Conservation (phyloP, 2,797 vertebrate species). For the Micropoecilia bifurca region DNA sequence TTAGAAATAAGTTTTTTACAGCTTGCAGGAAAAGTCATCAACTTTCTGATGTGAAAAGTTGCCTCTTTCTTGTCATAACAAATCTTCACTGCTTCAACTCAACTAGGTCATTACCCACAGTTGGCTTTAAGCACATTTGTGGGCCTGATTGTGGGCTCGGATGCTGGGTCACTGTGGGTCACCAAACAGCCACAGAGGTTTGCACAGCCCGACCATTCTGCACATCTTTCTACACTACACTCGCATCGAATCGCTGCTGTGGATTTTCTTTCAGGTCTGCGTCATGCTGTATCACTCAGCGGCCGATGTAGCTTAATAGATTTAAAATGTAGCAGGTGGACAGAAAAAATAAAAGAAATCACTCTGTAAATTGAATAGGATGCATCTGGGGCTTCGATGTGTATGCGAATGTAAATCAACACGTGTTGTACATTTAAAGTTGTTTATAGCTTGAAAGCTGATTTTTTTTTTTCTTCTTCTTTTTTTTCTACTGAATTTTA, state of each 20-base stretch:
- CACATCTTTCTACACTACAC: slow-evolving; percentile 3
- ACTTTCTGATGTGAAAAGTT: neutral
- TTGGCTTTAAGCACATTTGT: slow-evolving; percentile 8
- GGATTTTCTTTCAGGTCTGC: slow-evolving; percentile 16
- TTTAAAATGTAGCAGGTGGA: slow-evolving; percentile 30
- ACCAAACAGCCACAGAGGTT: slow-evolving; percentile 20
- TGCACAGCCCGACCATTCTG: neutral
- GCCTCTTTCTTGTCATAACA: slow-evolving; percentile 30
- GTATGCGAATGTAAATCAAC: slow-evolving; percentile 13
- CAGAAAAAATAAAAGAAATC: slow-evolving; percentile 15
- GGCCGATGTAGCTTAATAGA: slow-evolving; percentile 24
- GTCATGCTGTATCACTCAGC: slow-evolving; percentile 12
- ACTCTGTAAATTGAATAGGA: slow-evolving; percentile 25
- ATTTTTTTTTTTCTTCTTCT: slow-evolving; percentile 30
- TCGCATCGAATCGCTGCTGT: slow-evolving; percentile 11
- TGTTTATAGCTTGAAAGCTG: slow-evolving; percentile 28
- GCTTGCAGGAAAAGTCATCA: neutral
- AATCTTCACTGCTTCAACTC: slow-evolving; percentile 17
- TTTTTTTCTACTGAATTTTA: slow-evolving; percentile 26
- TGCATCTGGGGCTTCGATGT: slow-evolving; percentile 11
- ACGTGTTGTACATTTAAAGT: slow-evolving; percentile 33
- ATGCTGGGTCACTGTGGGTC: slow-evolving; percentile 28
- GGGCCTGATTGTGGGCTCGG: slow-evolving; percentile 16
- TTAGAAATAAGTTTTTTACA: neutral
- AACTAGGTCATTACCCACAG: slow-evolving; percentile 20